Evolutionary conservation across 1,140 invertebrate species (phyloP), one percentile per base, ranked within the genome.

Genomic region (Drosophila rhopaloa): DNA sequence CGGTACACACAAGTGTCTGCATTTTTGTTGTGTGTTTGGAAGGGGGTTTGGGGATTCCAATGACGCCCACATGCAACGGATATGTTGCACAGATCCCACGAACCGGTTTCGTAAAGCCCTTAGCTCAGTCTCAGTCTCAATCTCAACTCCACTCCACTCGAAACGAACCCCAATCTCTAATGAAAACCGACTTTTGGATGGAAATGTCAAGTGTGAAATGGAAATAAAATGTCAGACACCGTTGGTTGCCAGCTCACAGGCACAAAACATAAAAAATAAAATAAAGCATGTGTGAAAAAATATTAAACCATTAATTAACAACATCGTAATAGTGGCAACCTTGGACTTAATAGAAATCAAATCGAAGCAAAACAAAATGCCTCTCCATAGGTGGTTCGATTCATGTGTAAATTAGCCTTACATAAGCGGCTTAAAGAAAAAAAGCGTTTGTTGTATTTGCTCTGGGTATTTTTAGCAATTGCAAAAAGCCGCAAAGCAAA

Each of bases 331-430:
- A 72, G 66, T 56, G 61, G 67, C 89, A 89, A 89, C 84, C 84
- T 89, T 89, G 84, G 84, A 89, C 83, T 88, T 88, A 88, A 88
- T 89, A 88, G 83, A 88, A 83, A 88, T 82, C 81, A 76, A 88
- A 88, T 74, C 76, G 78, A 88, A 73, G 76, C 79, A 79, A 76
- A 70, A 62, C 71, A 65, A 84, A 79, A 59, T 58, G 57, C 75
- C 75, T 48, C 62, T 79, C 67, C 68, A 84, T 74, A 77, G 83
- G 71, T 65, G 62, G 76, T 61, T 58, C 84, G 84, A 89, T 84
- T 89, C 84, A 89, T 89, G 84, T 89, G 80, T 89, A 89, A 89
- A 89, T 89, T 89, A 89, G 78, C 59, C 80, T 89, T 89, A 89
- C 84, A 89, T 89, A 89, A 89, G 78, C 84, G 50, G 68, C 79